Base-by-base conservation (phyloP, 2,113 vertebrate species). In the Acrocephalus arundinaceus region DNA sequence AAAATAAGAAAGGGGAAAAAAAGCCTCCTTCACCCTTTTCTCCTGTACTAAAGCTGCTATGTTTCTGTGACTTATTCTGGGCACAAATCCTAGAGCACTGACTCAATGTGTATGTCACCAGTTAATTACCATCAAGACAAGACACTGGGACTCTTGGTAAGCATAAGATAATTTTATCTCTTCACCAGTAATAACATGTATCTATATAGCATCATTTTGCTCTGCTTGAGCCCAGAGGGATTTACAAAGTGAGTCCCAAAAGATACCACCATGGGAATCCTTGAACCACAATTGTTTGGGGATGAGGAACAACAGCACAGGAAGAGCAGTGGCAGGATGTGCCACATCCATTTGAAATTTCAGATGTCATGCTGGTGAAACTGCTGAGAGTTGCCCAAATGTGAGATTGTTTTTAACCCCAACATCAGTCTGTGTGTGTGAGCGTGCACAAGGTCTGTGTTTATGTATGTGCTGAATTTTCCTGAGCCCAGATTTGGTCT, bases 51-150 rank as follows among this genome's bases (percentile, higher is more conserved):
- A 93, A 97, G 71, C 77, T 91, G 68, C 71, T 83, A 65, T 55
- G 71, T 46, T 96, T 93, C 84, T 78, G 88, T 92, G 87, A 95
- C 80, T 96, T 96, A 87, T 79, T 96, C 94, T 97, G 87, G 61
- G 79, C 91, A 93, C 49, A 48, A 35, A 82, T 96, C 72, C 94
- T 96, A 84, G 52, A 95, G 91, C 73, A 87, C 67, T 93, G 96
- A 92, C 94, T 95, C 87, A 95, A 94, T 15, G 3, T 90, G 76
- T 54, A 74, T 79, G 72, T 35, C 82, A 96, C 87, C 81, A 86
- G 80, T 82, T 95, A 97, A 97, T 93, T 85, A 96, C 3, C 21
- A 89, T 92, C 91, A 93, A 93, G 93, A 93, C 62, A 87, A 97
- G 90, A 89, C 75, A 88, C 22, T 63, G 90, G 72, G 87, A 70